phyloP scores from a whole-genome alignment of 2,888 invertebrate species.

The Ethmia dodecea region DNA sequence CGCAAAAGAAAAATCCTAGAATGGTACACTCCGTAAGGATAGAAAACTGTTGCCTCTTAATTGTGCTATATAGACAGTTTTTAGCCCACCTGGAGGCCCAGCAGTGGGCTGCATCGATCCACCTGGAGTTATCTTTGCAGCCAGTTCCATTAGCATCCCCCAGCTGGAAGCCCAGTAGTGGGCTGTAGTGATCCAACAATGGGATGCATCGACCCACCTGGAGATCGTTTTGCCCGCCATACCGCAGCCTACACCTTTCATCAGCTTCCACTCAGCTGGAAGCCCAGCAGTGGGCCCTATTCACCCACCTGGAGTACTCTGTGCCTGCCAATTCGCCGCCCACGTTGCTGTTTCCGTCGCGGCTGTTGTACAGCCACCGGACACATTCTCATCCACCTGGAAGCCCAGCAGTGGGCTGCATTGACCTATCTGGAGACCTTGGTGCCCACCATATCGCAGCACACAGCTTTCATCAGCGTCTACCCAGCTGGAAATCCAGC shows the following conservation, averaged over 20 bases:
- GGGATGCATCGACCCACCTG: no score
- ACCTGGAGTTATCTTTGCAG: no score
- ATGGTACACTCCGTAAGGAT: no score
- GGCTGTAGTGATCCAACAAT: no score
- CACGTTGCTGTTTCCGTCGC: conserved; percentile 28
- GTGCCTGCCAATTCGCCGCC: conserved; percentile 37
- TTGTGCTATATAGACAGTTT: no score
- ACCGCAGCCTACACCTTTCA: conserved; percentile 23
- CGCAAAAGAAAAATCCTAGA: no score
- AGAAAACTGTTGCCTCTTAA: no score
- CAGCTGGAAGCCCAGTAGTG: no score
- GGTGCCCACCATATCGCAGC: conserved; percentile 46
- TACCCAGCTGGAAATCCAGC: conserved; percentile 65
- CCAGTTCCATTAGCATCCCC: no score
- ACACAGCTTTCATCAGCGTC: no score
- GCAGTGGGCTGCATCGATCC: conserved; percentile 34
- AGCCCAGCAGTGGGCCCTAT: no score
- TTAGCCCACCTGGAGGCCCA: conserved; percentile 63
- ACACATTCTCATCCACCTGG: conserved; percentile 55
- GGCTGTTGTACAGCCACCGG: conserved; percentile 54
- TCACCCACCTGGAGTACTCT: conserved; percentile 50
- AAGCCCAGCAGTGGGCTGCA: conserved; percentile 46
- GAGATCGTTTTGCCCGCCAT: conserved; percentile 45
- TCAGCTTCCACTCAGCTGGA: conserved; percentile 57
- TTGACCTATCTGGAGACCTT: no score